These are phyloP conservation scores for Cryptocephalus moraei DNA, from an alignment of 2,888 invertebrate genomes.

Conservation along the genomic window DNA sequence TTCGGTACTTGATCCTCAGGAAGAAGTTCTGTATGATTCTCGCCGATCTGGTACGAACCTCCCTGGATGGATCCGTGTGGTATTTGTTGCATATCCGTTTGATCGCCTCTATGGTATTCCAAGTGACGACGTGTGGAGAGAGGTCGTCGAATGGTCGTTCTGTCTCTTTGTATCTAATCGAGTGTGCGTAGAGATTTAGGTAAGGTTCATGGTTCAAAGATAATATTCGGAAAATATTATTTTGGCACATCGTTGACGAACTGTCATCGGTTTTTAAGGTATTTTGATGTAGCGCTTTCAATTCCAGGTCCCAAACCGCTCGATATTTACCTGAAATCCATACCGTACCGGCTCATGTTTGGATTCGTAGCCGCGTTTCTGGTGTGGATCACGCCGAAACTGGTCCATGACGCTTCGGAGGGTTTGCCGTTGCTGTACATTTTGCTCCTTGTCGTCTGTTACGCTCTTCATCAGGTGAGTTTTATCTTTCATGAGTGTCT, in stretches of 20 bases:
- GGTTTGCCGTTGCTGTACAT: conserved; percentile 67
- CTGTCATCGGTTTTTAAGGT: neutral
- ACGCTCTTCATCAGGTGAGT: conserved; percentile 81
- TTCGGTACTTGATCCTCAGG: conserved; percentile 7
- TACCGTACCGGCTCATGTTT: conserved; percentile 78
- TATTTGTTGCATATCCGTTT: conserved; percentile 15
- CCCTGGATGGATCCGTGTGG: conserved; percentile 8
- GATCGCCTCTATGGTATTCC: conserved; percentile 1
- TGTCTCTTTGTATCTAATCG: no score
- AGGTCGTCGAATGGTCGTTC: no score
- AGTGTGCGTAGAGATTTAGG: conserved; percentile 2
- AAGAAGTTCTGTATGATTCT: conserved; percentile 17
- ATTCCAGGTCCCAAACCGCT: conserved; percentile 77
- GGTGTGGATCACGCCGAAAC: conserved; percentile 74
- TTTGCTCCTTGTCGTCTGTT: conserved; percentile 61
- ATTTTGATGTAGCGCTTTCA: conserved; percentile 36
- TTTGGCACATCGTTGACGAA: conserved; percentile 1
- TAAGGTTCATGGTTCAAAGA: conserved; percentile 17
- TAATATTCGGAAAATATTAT: conserved; percentile 16
- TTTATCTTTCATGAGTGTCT: no score
- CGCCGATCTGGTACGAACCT: conserved; percentile 7
- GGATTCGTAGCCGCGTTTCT: conserved; percentile 74
- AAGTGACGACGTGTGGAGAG: no score
- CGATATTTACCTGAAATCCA: conserved; percentile 77
- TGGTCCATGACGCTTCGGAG: conserved; percentile 50